A percentile compares a stretch with the other conserved stretches of the same genome.
Conservation (phyloP, 2,888 invertebrate species). For the Agelastica alni region DNA sequence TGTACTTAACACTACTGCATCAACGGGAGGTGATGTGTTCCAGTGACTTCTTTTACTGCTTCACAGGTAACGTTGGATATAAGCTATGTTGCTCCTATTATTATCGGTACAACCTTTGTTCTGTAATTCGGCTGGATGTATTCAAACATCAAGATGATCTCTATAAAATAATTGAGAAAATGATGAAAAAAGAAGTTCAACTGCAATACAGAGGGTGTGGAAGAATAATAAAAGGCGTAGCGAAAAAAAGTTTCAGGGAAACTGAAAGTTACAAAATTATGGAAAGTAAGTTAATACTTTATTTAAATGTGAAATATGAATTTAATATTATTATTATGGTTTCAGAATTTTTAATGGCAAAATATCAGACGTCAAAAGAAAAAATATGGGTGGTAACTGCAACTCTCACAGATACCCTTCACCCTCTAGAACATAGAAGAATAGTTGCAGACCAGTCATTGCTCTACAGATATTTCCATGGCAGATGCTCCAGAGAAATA, state of each 20-base stretch:
- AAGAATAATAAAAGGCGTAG: neutral
- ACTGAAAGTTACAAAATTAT: neutral
- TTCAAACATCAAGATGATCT: neutral
- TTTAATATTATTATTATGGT: neutral
- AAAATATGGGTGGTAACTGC: neutral
- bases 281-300: neutral
- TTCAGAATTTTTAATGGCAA: neutral
- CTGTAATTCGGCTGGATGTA: neutral
- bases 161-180: neutral
- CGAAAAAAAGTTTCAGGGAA: neutral
- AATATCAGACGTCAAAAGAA: neutral
- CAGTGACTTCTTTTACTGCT: too few relatives aligned
- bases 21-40: too few relatives aligned
- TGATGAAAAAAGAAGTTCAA: neutral
- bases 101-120: too few relatives aligned
- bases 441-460: too few relatives aligned
- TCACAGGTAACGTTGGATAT: too few relatives aligned
- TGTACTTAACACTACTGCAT: too few relatives aligned
- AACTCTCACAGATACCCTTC: too few relatives aligned
- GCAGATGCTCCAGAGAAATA: too few relatives aligned
- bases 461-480: too few relatives aligned
- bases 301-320: neutral
- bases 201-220: neutral
- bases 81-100: too few relatives aligned
- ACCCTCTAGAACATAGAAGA: too few relatives aligned